Evolutionary conservation across 2,797 vertebrate genomes (phyloP).

Genomic region (Sardinella longiceps): DNA sequence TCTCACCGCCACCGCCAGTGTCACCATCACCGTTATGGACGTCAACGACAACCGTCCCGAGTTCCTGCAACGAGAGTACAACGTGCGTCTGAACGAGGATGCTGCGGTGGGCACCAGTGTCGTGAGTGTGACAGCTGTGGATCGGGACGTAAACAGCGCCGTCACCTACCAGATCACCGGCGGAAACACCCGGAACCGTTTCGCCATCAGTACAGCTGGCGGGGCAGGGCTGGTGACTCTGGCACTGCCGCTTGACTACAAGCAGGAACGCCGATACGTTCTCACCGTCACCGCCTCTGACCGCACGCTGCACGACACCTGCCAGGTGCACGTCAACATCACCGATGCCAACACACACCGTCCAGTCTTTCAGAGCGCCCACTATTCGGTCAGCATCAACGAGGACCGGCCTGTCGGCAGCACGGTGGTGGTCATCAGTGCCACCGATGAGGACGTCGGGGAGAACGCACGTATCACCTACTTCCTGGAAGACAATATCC

Average conservation of each 20-base stretch:
- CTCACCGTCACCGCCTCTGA: slow-evolving; percentile 95
- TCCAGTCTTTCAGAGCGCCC: slow-evolving; percentile 95
- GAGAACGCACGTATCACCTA: slow-evolving; percentile 97
- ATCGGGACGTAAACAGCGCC: slow-evolving; percentile 94
- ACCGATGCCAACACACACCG: slow-evolving; percentile 97
- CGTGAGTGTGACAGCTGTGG: slow-evolving; percentile 88
- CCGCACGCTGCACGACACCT: slow-evolving; percentile 93
- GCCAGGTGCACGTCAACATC: slow-evolving; percentile 95
- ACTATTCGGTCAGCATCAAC: slow-evolving; percentile 94
- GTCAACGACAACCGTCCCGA: slow-evolving; percentile 97
- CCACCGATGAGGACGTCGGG: slow-evolving; percentile 94
- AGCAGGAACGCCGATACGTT: slow-evolving; percentile 95
- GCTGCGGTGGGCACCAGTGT: slow-evolving; percentile 92
- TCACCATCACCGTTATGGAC: slow-evolving; percentile 95
- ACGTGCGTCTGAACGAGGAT: slow-evolving; percentile 92
- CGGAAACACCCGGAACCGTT: slow-evolving; percentile 95
- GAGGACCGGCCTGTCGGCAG: slow-evolving; percentile 92
- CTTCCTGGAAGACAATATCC: slow-evolving; percentile 93
- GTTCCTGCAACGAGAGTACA: slow-evolving; percentile 93
- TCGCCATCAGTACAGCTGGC: slow-evolving; percentile 93
- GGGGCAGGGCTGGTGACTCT: slow-evolving; percentile 89
- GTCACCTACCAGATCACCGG: slow-evolving; percentile 98
- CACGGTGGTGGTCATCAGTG: slow-evolving; percentile 94
- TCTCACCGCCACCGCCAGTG: slow-evolving; percentile 91
- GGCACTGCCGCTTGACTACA: slow-evolving; percentile 94